Percentiles rank a stretch among this genome's conserved stretches.
phyloP scores from a whole-genome alignment of 2,888 invertebrate genomes.

The Perizoma affinitatum region DNA sequence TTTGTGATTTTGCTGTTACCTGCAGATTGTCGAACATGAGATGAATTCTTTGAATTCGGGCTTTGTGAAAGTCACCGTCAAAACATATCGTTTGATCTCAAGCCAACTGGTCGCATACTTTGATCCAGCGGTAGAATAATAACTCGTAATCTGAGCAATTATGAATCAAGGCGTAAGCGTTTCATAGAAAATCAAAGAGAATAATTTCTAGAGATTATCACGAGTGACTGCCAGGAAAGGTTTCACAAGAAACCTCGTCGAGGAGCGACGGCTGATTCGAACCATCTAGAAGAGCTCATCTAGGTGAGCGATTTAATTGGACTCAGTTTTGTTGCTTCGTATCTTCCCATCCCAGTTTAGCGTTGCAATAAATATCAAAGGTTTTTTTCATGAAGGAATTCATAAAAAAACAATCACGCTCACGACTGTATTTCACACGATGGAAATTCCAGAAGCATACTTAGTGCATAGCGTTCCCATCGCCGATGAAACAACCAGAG shows the following conservation, averaged over 20 bases:
- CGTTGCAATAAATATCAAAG: neutral
- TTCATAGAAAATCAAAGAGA: constrained; percentile 72
- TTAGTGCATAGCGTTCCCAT: too few species aligned
- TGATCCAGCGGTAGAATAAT: constrained; percentile 42
- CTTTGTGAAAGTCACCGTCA: too few species aligned
- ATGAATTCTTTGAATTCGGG: too few species aligned
- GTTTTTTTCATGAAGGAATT: neutral
- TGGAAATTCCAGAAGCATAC: too few species aligned
- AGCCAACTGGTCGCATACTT: constrained; percentile 32
- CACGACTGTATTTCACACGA: too few species aligned
- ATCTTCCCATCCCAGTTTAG: constrained; percentile 27
- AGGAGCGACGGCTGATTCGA: constrained; percentile 54
- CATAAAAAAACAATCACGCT: too few species aligned
- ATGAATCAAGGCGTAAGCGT: constrained; percentile 57
- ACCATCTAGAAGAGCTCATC: constrained; percentile 49
- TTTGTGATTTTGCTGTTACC: too few species aligned
- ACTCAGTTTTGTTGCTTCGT: constrained; percentile 37
- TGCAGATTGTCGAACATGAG: too few species aligned
- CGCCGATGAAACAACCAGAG: too few species aligned
- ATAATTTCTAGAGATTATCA: constrained; percentile 75
- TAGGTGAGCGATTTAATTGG: constrained; percentile 36
- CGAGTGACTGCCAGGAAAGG: constrained; percentile 55
- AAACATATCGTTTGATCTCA: constrained; percentile 28
- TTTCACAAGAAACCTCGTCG: constrained; percentile 16
- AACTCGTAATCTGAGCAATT: constrained; percentile 59